Percentiles rank a stretch among this genome's conserved stretches.
These are phyloP conservation scores for Chionis minor DNA, from an alignment of 2,113 vertebrate species.

Conservation along the genomic window DNA sequence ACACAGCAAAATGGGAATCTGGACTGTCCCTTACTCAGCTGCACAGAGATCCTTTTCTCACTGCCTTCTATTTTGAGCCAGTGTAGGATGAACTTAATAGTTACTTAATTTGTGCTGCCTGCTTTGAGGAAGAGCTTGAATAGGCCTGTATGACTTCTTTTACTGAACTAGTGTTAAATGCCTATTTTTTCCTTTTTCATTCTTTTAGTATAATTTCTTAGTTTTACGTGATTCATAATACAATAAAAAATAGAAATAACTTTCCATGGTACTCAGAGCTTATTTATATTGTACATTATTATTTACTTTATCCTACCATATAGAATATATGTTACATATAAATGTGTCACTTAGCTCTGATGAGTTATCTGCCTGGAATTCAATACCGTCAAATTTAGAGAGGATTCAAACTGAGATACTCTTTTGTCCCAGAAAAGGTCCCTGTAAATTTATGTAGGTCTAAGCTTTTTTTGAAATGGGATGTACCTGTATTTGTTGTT, in stretches of 20 bases:
- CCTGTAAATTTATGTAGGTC: not conserved
- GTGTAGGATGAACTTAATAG: not conserved
- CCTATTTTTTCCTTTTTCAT: not conserved
- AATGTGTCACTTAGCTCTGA: not conserved
- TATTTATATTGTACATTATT: not conserved
- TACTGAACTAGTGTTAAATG: not conserved
- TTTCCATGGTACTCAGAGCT: not conserved
- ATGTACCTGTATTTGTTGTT: not conserved
- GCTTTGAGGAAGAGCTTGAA: not conserved
- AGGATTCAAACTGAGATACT: not conserved
- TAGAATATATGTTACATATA: not conserved
- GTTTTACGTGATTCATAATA: not conserved
- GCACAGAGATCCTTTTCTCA: not conserved
- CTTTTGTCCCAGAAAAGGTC: not conserved
- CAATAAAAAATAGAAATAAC: not conserved
- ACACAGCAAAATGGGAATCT: slow-evolving; percentile 42
- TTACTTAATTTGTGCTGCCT: not conserved
- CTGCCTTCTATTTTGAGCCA: not conserved
- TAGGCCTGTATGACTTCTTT: not conserved
- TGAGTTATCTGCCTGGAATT: not conserved
- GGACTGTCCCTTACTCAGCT: slow-evolving; percentile 21
- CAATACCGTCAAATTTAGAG: not conserved
- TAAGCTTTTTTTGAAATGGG: not conserved
- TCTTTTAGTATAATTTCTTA: not conserved
- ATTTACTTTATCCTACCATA: not conserved